These are phyloP conservation scores for Drosophila leonis DNA, from an alignment of 2,888 invertebrate genomes.

Conservation along the genomic window DNA sequence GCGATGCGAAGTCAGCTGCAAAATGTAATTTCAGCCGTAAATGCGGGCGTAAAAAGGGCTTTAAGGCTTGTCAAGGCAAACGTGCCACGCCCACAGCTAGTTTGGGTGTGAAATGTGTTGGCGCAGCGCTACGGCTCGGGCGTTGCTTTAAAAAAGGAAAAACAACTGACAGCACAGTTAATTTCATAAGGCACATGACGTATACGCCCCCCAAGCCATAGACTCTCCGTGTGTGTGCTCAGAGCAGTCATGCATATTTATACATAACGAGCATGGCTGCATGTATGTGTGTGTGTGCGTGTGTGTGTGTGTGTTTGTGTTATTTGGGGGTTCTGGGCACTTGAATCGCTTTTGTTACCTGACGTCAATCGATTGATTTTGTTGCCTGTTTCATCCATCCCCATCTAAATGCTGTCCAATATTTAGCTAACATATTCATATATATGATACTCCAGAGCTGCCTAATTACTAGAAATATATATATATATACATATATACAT, in stretches of 20 bases:
- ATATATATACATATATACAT: neutral
- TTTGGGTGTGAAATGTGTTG: conserved; percentile 30
- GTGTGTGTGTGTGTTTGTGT: neutral
- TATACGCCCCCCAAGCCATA: conserved; percentile 46
- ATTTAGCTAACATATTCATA: conserved; percentile 14
- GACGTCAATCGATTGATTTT: conserved; percentile 80
- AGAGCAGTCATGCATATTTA: conserved; percentile 58
- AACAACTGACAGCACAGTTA: conserved; percentile 40
- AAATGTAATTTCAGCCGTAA: conserved; percentile 35
- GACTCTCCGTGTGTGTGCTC: conserved; percentile 24
- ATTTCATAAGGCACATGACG: conserved; percentile 55
- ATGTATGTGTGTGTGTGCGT: conserved; percentile 27
- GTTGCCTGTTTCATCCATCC: conserved; percentile 3
- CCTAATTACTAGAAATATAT: conserved; percentile 50
- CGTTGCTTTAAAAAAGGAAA: conserved; percentile 23
- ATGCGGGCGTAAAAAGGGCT: conserved; percentile 17
- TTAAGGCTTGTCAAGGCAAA: conserved; percentile 15
- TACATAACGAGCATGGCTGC: conserved; percentile 53
- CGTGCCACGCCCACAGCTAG: conserved; percentile 30
- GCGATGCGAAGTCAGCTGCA: conserved; percentile 57
- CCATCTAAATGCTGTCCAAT: conserved; percentile 4
- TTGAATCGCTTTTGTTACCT: conserved; percentile 55
- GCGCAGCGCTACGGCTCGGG: neutral
- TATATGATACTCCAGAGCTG: conserved; percentile 10
- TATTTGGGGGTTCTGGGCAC: conserved; percentile 28